phyloP scores from a whole-genome alignment of 2,113 vertebrate species.

The Osmerus mordax region DNA sequence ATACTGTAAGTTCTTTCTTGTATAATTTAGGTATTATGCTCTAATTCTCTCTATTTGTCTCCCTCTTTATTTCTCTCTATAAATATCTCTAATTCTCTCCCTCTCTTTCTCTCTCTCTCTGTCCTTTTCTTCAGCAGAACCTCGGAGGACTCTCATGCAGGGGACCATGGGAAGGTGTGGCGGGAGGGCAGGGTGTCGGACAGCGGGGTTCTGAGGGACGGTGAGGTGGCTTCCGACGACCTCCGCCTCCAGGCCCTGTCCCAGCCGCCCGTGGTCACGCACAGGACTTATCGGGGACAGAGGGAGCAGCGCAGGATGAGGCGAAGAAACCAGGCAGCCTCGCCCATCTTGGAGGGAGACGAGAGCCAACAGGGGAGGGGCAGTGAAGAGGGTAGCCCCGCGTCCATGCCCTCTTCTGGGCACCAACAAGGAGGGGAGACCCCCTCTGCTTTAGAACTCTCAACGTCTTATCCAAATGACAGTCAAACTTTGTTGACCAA shows the following conservation, averaged over 20 bases:
- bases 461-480: neutral
- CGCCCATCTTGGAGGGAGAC: neutral
- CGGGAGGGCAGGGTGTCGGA: neutral
- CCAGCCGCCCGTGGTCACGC: slow-evolving; percentile 48
- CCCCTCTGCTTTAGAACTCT: neutral
- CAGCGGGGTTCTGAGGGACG: neutral
- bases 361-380: neutral
- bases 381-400: neutral
- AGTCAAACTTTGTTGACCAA: neutral
- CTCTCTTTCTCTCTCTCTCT: neutral
- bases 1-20: neutral
- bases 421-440: neutral
- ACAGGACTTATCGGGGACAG: slow-evolving; percentile 48
- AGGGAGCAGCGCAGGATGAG: slow-evolving; percentile 40
- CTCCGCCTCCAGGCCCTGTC: slow-evolving; percentile 30
- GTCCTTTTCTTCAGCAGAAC: slow-evolving; percentile 8
- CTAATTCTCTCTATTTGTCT: neutral
- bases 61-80: neutral
- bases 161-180: slow-evolving; percentile 3
- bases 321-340: slow-evolving; percentile 29
- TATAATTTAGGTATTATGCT: neutral
- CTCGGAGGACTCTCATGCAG: neutral
- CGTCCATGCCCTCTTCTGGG: neutral
- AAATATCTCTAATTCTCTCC: neutral
- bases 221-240: slow-evolving; percentile 14